Evolutionary conservation across 1,140 invertebrate species (phyloP), one percentile per base, ranked within the genome.

Genomic region (Ptiloglossa arizonensis): DNA sequence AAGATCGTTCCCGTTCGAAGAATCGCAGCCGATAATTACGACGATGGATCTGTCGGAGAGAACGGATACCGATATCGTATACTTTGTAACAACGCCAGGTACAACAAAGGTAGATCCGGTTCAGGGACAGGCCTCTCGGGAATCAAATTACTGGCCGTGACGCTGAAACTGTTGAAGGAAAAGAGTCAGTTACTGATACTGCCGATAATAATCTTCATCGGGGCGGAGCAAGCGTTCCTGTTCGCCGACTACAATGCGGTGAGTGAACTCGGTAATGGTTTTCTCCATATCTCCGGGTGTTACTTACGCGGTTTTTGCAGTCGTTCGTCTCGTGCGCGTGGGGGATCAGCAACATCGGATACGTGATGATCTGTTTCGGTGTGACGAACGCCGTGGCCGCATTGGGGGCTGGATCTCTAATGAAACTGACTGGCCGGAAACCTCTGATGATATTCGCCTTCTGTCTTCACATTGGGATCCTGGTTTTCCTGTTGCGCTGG

Each of bases 131-230:
- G 92, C 13, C 74, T 88, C 63, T 92, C 93, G 13, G 96, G 96
- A 1, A 81, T 95, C 1, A 93, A 94, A 78, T 92, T 98, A 9
- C 89, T 98, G n/a, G 93, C 95, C 0, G 96, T 97, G 3, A 98
- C 97, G 0, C 89, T 97, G 15, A 94, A 94, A 73, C 95, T 98
- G 66, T 91, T 97, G 27, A 93, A 94, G 41, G 96, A 97, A 86
- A 94, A 94, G 38, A 95, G 96, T 83, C 97, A 98, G 90, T 90
- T 98, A 38, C 91, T 99, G 27, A 94, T 99, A 80, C 94, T 98
- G 63, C 97, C 98, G 0, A 95, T 99, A n/a, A 98, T 97, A 1
- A 95, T 98, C 72, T 99, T 98, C 89, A 98, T 98, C 87, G 98
- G 98, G 1, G 94, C 98, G 38, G 97, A 98, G 88, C 98, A 99